Evolutionary conservation across 1,140 invertebrate species (phyloP), one percentile per base, ranked within the genome.

Genomic region (Cylas formicarius): DNA sequence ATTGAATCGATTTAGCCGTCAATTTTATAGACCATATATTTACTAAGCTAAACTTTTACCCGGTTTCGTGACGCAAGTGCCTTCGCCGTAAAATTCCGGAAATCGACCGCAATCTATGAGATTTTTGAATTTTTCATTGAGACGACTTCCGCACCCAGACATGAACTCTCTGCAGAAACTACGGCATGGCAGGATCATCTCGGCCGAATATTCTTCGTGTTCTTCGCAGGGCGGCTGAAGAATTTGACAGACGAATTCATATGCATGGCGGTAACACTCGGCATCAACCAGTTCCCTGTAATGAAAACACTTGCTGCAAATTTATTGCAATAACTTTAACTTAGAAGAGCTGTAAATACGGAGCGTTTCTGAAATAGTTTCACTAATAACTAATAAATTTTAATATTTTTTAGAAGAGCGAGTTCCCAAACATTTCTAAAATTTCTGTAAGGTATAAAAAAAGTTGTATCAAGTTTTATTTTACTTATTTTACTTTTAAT

Each of bases 111-210:
- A 93, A 57, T 90, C 82, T 26, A 92, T 75, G 21, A 76, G 69
- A 21, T 78, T 73, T 11, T 77, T 76, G 16, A 91, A 75, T 22
- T 77, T 73, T 3, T 77, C 72, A 0, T 83, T 77, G 8, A 93
- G 57, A 5, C 86, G 72, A 44, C 73, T 74, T 0, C 84, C 86
- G 62, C 89, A 94, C 3, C 87, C 83, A 0, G 74, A 66, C 76
- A 84, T 81, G 60, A 92, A 91, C 32, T 88, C 81, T 41, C 82
- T 74, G 60, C 90, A 94, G 65, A 90, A 91, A 50, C 81, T 80
- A 7, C 81, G 74, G 54, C 90, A 92, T 1, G 89, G 88, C 17
- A 78, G 64, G 9, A 82, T 65, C 16, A 84, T 66, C 32, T 72
- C 61, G n/a, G n/a, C n/a, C n/a, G n/a, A n/a, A n/a, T n/a, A n/a